phyloP scores from a whole-genome alignment of 2,113 vertebrate species.

The Anarhynchus alexandrinus region DNA sequence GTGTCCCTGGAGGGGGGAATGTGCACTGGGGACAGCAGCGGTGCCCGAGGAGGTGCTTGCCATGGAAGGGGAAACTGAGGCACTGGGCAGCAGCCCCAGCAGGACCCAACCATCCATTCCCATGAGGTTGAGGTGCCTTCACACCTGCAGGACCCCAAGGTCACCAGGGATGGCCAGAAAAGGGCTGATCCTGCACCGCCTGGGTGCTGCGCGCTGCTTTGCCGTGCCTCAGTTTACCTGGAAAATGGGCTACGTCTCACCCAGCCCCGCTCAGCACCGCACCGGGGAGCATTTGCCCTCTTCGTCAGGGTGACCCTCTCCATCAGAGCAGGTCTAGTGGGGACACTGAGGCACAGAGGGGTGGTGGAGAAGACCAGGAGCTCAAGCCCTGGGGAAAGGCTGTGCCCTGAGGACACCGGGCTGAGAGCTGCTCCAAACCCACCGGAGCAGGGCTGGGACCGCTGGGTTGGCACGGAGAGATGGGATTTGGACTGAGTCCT shows the following conservation, averaged over 20 bases:
- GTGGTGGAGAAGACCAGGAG: background rate
- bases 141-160: background rate
- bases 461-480: background rate
- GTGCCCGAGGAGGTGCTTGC: background rate
- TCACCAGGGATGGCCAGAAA: background rate
- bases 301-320: background rate
- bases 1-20: background rate
- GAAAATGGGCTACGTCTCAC: background rate
- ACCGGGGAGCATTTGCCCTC: accelerated
- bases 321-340: background rate
- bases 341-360: background rate
- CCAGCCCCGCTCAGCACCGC: accelerated
- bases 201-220: background rate
- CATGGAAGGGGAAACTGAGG: background rate
- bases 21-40: background rate
- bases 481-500: background rate
- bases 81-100: accelerated
- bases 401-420: accelerated
- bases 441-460: accelerated
- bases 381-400: background rate
- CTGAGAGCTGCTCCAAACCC: background rate
- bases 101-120: accelerated
- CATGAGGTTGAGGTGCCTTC: background rate
- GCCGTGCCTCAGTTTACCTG: background rate
- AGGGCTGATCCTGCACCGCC: background rate